Conservation (phyloP, 2,113 vertebrate genomes). For the Anhinga anhinga region DNA sequence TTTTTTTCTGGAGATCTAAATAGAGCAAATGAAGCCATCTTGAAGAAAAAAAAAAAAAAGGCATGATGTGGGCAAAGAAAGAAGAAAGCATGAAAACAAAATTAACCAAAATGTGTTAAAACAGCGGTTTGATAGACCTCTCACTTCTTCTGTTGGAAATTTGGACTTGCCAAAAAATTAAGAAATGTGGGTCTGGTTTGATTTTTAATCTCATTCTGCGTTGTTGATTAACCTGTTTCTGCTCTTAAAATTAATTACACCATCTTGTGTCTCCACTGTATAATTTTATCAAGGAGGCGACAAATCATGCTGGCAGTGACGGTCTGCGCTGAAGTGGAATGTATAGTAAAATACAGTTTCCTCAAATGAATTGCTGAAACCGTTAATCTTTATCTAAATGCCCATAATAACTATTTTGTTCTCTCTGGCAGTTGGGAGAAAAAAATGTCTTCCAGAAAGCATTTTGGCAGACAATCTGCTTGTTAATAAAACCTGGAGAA, state of each 20-base stretch:
- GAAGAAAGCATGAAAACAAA: background rate
- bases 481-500: constrained; percentile 79
- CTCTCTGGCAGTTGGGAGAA: constrained; percentile 56
- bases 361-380: constrained; percentile 77
- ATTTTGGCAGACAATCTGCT: constrained; percentile 71
- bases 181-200: constrained; percentile 65
- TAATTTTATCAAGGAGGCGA: constrained; percentile 79
- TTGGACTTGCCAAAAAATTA: constrained; percentile 56
- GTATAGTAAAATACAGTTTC: constrained; percentile 73
- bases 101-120: background rate
- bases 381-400: constrained; percentile 86
- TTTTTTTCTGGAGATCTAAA: background rate
- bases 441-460: constrained; percentile 74
- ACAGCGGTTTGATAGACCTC: background rate
- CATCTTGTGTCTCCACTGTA: constrained; percentile 67
- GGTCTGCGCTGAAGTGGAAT: constrained; percentile 67
- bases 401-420: constrained; percentile 73
- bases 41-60: background rate
- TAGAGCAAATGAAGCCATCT: background rate
- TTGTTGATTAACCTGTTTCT: constrained; percentile 77
- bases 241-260: constrained; percentile 72
- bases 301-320: constrained; percentile 72
- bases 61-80: background rate
- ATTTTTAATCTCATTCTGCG: constrained; percentile 59
- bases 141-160: constrained; percentile 47